Percentiles rank a stretch among this genome's conserved stretches.
Evolutionary conservation across 2,113 vertebrate genomes (phyloP).

Genomic region (Cairina moschata): DNA sequence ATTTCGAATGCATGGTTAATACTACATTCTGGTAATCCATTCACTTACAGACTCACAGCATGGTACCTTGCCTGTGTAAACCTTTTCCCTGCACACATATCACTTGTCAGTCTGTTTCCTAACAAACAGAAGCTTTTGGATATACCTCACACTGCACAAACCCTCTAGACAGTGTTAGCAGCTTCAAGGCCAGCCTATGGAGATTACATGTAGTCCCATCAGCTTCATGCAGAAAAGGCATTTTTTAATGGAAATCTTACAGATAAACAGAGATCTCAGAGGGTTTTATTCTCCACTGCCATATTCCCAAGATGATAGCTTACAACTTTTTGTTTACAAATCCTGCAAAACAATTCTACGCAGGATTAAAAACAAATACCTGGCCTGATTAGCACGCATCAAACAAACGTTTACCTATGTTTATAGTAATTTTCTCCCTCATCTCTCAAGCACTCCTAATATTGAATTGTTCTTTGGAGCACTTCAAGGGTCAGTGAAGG

Average conservation of each 20-base stretch:
- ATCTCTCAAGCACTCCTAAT: background rate
- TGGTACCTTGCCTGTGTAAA: background rate
- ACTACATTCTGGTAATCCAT: background rate
- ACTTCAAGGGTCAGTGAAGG: background rate
- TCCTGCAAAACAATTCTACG: background rate
- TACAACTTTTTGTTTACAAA: slow-evolving; percentile 1
- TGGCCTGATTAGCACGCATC: background rate
- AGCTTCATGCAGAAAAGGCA: background rate
- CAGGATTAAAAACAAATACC: background rate
- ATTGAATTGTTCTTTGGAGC: background rate
- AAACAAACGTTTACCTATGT: background rate
- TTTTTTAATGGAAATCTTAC: background rate
- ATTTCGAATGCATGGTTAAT: background rate
- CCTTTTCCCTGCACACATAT: background rate
- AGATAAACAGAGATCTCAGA: background rate
- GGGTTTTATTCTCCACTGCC: background rate
- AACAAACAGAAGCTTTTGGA: background rate
- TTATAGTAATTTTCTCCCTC: background rate
- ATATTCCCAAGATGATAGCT: background rate
- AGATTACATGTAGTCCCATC: background rate
- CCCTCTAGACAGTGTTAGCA: background rate
- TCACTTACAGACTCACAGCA: background rate
- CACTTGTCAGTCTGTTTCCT: background rate
- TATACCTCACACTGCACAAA: background rate
- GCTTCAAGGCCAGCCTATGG: background rate